Evolutionary conservation across 2,888 invertebrate genomes (phyloP).

Genomic region (Drosophila gaucha): DNA sequence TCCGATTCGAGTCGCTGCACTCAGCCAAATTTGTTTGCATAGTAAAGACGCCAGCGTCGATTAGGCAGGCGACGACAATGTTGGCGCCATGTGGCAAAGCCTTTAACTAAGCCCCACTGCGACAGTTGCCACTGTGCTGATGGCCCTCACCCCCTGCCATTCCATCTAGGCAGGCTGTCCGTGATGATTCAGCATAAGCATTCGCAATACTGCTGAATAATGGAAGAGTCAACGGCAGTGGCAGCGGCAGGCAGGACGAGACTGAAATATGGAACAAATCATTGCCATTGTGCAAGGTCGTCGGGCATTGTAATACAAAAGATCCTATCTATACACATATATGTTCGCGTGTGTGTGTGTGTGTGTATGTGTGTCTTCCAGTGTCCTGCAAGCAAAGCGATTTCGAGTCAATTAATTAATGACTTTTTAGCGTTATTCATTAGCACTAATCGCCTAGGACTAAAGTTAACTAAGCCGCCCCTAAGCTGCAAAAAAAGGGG

Average conservation of each 20-base stretch:
- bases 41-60: slow-evolving; percentile 41
- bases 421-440: slow-evolving; percentile 73
- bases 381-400: slow-evolving; percentile 36
- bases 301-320: slow-evolving; percentile 42
- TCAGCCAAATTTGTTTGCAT: slow-evolving; percentile 62
- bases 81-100: slow-evolving; percentile 64
- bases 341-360: slow-evolving; percentile 2
- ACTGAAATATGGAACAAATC: slow-evolving; percentile 64
- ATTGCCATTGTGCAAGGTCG: slow-evolving; percentile 62
- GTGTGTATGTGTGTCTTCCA: slow-evolving; percentile 16
- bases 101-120: slow-evolving; percentile 42
- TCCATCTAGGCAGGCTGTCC: background rate
- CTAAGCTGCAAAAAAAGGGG: slow-evolving; percentile 52
- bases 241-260: slow-evolving; percentile 18
- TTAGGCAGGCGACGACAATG: slow-evolving; percentile 40
- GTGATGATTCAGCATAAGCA: slow-evolving; percentile 68
- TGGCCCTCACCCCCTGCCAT: background rate
- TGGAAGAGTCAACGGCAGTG: slow-evolving; percentile 29
- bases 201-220: slow-evolving; percentile 75
- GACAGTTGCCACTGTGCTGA: slow-evolving; percentile 26
- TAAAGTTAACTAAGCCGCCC: slow-evolving; percentile 51
- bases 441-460: slow-evolving; percentile 71
- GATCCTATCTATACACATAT: slow-evolving; percentile 25
- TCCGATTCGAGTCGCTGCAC: slow-evolving; percentile 33
- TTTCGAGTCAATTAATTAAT: slow-evolving; percentile 72